Conservation (phyloP, 2,888 invertebrate species). For the Platynereis dumerilii region DNA sequence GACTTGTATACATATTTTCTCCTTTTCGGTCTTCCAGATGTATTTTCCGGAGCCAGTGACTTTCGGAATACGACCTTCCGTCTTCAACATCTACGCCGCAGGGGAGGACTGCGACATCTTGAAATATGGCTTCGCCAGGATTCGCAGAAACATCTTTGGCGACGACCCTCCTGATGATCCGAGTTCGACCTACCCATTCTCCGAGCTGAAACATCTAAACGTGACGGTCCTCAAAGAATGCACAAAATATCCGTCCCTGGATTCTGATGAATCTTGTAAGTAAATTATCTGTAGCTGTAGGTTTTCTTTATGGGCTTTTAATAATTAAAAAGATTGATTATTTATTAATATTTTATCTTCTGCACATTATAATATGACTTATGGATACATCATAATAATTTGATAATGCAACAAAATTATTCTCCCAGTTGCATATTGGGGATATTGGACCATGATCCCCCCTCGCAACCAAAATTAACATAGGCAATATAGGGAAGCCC, state of each 20-base stretch:
- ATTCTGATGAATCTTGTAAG: constrained; percentile 73
- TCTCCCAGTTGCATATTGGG: no score
- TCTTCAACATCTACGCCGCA: constrained; percentile 39
- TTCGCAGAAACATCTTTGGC: constrained; percentile 65
- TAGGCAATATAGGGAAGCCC: no score
- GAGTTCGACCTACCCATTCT: neutral
- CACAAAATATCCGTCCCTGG: constrained; percentile 70
- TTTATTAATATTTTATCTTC: no score
- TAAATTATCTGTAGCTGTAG: no score
- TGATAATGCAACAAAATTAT: no score
- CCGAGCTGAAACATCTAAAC: constrained; percentile 55
- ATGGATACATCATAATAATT: no score
- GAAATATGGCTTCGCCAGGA: constrained; percentile 68
- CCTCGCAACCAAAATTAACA: no score
- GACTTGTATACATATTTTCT: no score
- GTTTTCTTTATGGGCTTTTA: no score
- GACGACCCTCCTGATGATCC: constrained; percentile 20
- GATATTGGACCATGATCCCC: no score
- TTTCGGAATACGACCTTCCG: constrained; percentile 26
- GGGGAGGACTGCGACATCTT: constrained; percentile 68
- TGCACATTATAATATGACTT: no score
- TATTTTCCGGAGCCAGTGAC: constrained; percentile 26
- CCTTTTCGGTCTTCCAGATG: constrained; percentile 26
- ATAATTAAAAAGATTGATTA: no score
- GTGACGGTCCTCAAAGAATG: constrained; percentile 72